Base-by-base conservation (phyloP, 2,797 vertebrate species). In the Hozukius guyotensis region DNA sequence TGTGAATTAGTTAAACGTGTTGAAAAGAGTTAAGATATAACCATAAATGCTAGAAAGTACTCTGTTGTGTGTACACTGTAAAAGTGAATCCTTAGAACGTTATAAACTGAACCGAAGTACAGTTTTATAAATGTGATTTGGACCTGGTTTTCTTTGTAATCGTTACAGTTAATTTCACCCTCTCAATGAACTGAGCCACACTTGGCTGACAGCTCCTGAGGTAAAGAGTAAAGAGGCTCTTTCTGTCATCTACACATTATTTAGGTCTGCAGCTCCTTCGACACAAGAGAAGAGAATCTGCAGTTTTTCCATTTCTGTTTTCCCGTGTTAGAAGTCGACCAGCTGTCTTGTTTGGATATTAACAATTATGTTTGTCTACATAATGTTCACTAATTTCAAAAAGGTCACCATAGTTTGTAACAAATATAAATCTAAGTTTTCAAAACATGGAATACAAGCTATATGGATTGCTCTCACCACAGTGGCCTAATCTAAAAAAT, bases 401-500 rank as follows among this genome's bases (percentile, higher is more conserved):
- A 81, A 88, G 86, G 80, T 89, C 78, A 81, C 78, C 61, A 80
- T 90, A 90, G 88, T 93, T 95, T 94, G 89, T 94, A 93, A 90
- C 75, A 84, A 83, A 78, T 94, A 92, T 89, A 88, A 77, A 87
- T 80, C 12, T 88, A 92, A 75, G 79, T 91, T 93, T 94, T 90
- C 77, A 92, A 89, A 94, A 89, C 67, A 82, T 89, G 75, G 86
- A 94, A 93, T 93, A 94, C 84, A 94, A 94, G 92, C 91, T 93
- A 89, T 93, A 90, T 92, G 91, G 93, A 86, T 92, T 93, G 77
- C 82, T 93, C 91, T 96, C 96, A 97, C 97, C 97, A 93, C 95
- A 95, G 97, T 95, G 97, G 96, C 97, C 97, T 97, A 89, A 94
- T 96, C 93, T 88, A 85, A 82, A 83, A 60, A 79, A 25, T 72